Evolutionary conservation across 1,140 invertebrate species (phyloP).

Genomic region (Drosophila sturtevanti): DNA sequence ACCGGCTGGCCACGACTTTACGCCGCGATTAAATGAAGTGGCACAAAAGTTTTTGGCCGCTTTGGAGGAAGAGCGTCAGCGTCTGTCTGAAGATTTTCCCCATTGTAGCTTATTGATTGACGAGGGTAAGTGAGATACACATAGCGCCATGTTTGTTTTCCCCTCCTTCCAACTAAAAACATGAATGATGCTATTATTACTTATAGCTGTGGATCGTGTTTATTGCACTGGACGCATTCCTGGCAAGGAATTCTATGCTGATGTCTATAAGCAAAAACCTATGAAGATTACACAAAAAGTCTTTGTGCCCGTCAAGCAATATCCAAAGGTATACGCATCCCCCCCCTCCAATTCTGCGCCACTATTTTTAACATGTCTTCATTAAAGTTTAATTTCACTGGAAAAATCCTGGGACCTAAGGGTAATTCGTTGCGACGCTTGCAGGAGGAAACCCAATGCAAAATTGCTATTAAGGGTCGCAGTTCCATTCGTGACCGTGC

Average conservation of each 20-base stretch:
- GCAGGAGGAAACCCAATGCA: slow-evolving; percentile 95
- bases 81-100: slow-evolving; percentile 64
- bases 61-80: slow-evolving; percentile 69
- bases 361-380: neutral
- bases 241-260: slow-evolving; percentile 74
- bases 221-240: slow-evolving; percentile 77
- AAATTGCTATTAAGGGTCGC: slow-evolving; percentile 94
- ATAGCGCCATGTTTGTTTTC: neutral
- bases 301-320: slow-evolving; percentile 90
- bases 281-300: slow-evolving; percentile 91
- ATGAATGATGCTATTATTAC: neutral
- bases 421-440: slow-evolving; percentile 94
- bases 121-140: slow-evolving; percentile 49
- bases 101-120: slow-evolving; percentile 66
- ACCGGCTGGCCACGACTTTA: slow-evolving; percentile 53
- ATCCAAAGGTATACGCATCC: slow-evolving; percentile 88
- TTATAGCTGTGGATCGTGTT: slow-evolving; percentile 65
- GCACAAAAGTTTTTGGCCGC: slow-evolving; percentile 74
- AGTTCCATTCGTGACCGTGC: slow-evolving; percentile 94
- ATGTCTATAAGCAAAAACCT: slow-evolving; percentile 85
- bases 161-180: neutral
- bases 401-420: slow-evolving; percentile 95
- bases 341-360: neutral
- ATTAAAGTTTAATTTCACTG: slow-evolving; percentile 94
- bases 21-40: slow-evolving; percentile 72